These are phyloP conservation scores for Ophiothrix spiculata DNA, from an alignment of 35 echinoderm and acorn worm genomes.

Conservation along the genomic window DNA sequence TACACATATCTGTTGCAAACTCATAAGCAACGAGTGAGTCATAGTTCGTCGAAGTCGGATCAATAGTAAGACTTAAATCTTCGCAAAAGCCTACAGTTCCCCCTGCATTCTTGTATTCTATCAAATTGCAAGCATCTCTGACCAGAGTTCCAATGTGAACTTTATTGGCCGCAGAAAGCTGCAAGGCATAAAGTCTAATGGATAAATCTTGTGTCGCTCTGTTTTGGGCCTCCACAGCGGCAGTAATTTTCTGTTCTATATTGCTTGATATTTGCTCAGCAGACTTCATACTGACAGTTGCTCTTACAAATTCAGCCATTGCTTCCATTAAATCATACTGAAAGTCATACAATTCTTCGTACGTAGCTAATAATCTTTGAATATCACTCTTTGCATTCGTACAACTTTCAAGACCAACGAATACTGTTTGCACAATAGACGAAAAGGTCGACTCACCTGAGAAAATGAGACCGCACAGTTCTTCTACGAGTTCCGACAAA, in stretches of 20 bases:
- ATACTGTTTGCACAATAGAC: neutral
- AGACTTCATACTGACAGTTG: neutral
- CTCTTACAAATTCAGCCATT: neutral
- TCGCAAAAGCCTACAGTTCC: neutral
- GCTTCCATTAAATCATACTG: neutral
- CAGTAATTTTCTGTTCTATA: neutral
- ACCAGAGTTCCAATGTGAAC: neutral
- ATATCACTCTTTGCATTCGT: neutral
- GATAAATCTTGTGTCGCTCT: neutral
- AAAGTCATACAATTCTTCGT: neutral
- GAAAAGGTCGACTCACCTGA: neutral
- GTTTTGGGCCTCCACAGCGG: neutral
- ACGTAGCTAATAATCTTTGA: neutral
- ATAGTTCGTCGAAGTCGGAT: neutral
- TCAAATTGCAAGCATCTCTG: neutral
- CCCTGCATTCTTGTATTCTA: neutral
- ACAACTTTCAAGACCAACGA: neutral
- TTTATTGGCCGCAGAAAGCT: neutral
- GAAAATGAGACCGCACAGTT: neutral
- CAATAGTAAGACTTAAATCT: neutral
- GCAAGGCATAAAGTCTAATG: neutral
- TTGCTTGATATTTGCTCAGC: neutral
- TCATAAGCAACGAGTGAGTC: neutral
- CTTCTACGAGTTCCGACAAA: neutral
- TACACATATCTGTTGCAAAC: neutral